Evolutionary conservation across 2,113 vertebrate genomes (phyloP), one percentile per base, ranked within the genome.

Genomic region (Riparia riparia): DNA sequence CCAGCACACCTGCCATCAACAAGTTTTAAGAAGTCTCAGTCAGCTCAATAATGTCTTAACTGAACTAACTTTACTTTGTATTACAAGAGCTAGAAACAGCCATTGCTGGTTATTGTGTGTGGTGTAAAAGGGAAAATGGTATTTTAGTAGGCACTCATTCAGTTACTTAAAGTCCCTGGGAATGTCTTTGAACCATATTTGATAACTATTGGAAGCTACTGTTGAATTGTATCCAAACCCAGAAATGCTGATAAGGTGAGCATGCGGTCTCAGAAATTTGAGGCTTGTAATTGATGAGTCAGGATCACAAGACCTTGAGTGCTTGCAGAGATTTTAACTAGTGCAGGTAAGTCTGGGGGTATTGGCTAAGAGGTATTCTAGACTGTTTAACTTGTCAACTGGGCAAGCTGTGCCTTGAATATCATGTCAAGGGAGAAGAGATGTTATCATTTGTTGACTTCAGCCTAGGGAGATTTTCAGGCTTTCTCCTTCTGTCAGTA

Each of bases 1-100:
- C 32, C 13, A 50, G 56, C 2, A 4, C 3, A 3, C 5, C 24
- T 63, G 22, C n/a, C 7, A 7, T 34, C 49, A 68, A 7, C 2
- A 24, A 42, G 14, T 86, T 68, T 26, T 76, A 32, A 60, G 54
- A 81, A 60, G 9, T 82, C 37, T 64, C 25, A 49, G 15, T 76
- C 57, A 81, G 28, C 37, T 87, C 60, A 85, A 5, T 14, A 60
- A 34, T 26, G 12, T 19, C 49, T 69, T 72, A 69, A 71, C 12
- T 47, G 53, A 71, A 11, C 8, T 12, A 26, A 24, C 4, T 57
- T 91, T 42, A 45, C 32, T 82, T 63, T 29, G 21, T 42, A 21
- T 78, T 76, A 8, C 10, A 25, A 8, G 50, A 63, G 11, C 80
- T 80, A 63, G 42, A 83, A 82, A 45, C 14, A 29, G 45, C 14